These are phyloP conservation scores for Agonopterix alstromeriana DNA, from an alignment of 2,888 invertebrate species.

Conservation along the genomic window DNA sequence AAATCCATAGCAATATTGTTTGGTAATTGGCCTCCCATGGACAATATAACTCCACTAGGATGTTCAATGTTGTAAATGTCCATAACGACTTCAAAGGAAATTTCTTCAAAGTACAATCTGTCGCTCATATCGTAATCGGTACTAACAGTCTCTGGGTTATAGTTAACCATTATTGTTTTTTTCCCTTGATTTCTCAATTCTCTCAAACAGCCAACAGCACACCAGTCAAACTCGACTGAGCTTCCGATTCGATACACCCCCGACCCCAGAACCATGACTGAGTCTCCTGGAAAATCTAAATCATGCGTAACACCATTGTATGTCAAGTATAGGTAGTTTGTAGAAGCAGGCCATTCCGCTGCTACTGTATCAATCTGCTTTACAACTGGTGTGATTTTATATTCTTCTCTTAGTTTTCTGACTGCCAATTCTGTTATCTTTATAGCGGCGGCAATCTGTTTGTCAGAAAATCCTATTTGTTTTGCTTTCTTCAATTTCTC, in stretches of 20 bases:
- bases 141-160: slow-evolving; percentile 99
- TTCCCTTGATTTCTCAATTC: slow-evolving; percentile 91
- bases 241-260: slow-evolving; percentile 99
- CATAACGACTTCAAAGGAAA: slow-evolving; percentile 99
- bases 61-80: slow-evolving; percentile 96
- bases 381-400: slow-evolving; percentile 88
- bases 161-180: slow-evolving; percentile 98
- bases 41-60: slow-evolving; percentile 95
- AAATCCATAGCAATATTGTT: slow-evolving; percentile 99
- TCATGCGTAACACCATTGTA: slow-evolving; percentile 94
- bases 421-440: slow-evolving; percentile 93
- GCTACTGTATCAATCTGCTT: slow-evolving; percentile 99
- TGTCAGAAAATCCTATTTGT: slow-evolving; percentile 96
- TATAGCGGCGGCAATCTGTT: slow-evolving; percentile 92
- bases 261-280: slow-evolving; percentile 93
- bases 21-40: slow-evolving; percentile 98
- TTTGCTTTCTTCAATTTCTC: slow-evolving; percentile 88
- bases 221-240: slow-evolving; percentile 99
- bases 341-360: slow-evolving; percentile 99
- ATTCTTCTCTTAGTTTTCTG: slow-evolving; percentile 84
- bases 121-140: slow-evolving; percentile 99
- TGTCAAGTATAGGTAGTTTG: slow-evolving; percentile 98
- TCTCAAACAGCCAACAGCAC: slow-evolving; percentile 96
- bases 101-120: slow-evolving; percentile 98
- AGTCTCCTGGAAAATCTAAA: slow-evolving; percentile 86